phyloP scores from a whole-genome alignment of 2,888 invertebrate genomes.

The Eristalinus sepulchralis region DNA sequence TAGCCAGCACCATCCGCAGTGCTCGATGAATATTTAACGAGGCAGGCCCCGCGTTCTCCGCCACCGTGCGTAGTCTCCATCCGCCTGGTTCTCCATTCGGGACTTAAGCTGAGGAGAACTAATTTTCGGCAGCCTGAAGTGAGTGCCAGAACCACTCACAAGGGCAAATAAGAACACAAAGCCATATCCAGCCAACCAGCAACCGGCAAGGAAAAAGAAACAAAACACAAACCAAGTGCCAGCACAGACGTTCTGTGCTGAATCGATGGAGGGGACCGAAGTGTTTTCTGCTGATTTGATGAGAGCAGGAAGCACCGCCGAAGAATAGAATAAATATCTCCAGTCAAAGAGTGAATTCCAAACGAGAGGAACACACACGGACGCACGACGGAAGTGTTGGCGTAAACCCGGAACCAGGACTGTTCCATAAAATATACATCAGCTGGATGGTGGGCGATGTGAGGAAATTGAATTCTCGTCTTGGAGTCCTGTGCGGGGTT shows the following conservation, averaged over 20 bases:
- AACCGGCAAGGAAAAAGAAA: no score
- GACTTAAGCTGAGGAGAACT: conserved; percentile 41
- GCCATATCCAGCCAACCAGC: not conserved
- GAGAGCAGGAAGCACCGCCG: conserved; percentile 27
- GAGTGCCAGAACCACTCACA: conserved; percentile 51
- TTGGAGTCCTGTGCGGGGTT: not conserved
- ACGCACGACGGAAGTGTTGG: not conserved
- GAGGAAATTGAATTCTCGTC: conserved; percentile 38
- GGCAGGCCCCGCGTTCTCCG: conserved; percentile 6
- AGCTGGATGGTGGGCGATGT: conserved; percentile 6
- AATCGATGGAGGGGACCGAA: conserved; percentile 35
- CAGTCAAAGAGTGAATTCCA: conserved; percentile 31
- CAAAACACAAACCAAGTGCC: not conserved
- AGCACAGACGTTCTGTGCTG: conserved; percentile 26
- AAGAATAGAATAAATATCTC: conserved; percentile 44
- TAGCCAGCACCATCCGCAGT: conserved; percentile 22
- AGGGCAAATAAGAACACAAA: conserved; percentile 45
- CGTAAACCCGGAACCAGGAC: not conserved
- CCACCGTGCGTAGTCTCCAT: not conserved
- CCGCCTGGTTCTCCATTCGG: not conserved
- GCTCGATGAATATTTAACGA: conserved; percentile 58
- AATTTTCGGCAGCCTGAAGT: conserved; percentile 34
- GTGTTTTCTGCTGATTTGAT: conserved; percentile 56
- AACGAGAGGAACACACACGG: not conserved
- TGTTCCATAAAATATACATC: conserved; percentile 42